phyloP scores from a whole-genome alignment of 2,113 vertebrate genomes.

The Amblyopsis rosae region DNA sequence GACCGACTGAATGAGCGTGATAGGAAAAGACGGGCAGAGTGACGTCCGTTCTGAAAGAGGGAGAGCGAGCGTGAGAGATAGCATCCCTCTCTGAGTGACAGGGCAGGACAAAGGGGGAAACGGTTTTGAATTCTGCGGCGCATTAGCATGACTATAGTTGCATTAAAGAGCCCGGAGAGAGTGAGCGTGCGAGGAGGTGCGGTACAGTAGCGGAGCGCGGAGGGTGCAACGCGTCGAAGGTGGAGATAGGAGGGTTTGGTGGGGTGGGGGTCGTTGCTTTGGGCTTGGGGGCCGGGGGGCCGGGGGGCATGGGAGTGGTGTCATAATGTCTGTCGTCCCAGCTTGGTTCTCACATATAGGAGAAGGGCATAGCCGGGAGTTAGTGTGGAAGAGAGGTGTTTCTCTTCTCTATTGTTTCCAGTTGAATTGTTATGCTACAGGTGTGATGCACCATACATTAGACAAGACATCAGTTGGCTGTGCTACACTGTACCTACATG shows the following conservation, averaged over 20 bases:
- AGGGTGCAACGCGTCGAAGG: background rate
- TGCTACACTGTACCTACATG: too few relatives aligned
- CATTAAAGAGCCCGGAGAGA: conserved; percentile 65
- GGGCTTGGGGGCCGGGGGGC: background rate
- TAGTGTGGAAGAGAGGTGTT: background rate
- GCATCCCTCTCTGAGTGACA: conserved; percentile 64
- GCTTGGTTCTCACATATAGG: background rate
- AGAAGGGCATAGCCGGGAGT: background rate
- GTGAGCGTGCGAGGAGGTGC: too few relatives aligned
- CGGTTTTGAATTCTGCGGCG: conserved; percentile 56
- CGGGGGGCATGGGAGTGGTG: conserved; percentile 1
- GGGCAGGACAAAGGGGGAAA: conserved; percentile 64
- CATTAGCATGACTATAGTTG: conserved; percentile 75
- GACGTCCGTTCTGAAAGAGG: conserved; percentile 29
- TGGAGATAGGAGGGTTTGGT: conserved; percentile 14
- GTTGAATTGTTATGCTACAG: too few relatives aligned
- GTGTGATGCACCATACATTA: too few relatives aligned
- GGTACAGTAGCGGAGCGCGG: too few relatives aligned
- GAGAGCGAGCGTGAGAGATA: conserved; percentile 46
- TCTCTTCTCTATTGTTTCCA: background rate
- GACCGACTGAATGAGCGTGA: conserved; percentile 52
- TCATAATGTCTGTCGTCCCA: too few relatives aligned
- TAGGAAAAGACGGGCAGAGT: conserved; percentile 41
- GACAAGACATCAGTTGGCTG: background rate
- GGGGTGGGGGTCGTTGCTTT: background rate